phyloP scores from a whole-genome alignment of 2,888 invertebrate species.

The Lepetodrilus schrolli region DNA sequence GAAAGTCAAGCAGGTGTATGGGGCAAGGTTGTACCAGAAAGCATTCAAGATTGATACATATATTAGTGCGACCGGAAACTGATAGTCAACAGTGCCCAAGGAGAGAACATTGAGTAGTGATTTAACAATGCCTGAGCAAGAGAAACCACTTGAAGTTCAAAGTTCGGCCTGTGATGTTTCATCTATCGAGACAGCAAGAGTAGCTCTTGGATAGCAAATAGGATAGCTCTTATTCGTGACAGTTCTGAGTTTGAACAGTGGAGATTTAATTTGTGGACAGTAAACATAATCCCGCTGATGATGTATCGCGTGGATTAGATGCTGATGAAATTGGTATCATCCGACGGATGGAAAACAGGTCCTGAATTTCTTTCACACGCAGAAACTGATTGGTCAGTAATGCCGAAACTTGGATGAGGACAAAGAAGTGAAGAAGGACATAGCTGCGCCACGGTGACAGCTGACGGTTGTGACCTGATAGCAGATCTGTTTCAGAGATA shows the following conservation, averaged over 20 bases:
- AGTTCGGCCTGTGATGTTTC: neutral
- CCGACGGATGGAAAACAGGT: constrained; percentile 35
- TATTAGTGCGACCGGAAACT: neutral
- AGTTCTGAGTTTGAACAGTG: constrained; percentile 35
- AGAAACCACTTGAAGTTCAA: neutral
- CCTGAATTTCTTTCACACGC: constrained; percentile 36
- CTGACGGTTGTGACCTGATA: neutral
- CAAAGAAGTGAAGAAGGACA: neutral
- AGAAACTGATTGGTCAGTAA: neutral
- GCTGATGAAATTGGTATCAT: constrained; percentile 22
- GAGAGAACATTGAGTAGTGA: neutral
- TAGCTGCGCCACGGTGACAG: neutral
- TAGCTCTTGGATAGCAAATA: neutral
- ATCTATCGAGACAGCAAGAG: neutral
- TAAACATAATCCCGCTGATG: constrained; percentile 39
- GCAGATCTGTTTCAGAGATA: neutral
- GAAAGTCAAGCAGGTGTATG: neutral
- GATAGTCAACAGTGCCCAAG: neutral
- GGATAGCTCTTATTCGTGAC: neutral
- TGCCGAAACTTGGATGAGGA: neutral
- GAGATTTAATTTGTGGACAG: constrained; percentile 38
- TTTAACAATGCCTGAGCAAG: neutral
- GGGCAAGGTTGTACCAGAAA: neutral
- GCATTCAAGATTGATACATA: neutral
- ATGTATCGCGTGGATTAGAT: constrained; percentile 37